A percentile compares a stretch with the other conserved stretches of the same genome.
Evolutionary conservation across 2,888 invertebrate species (phyloP).

Genomic region (Dynastes maya): DNA sequence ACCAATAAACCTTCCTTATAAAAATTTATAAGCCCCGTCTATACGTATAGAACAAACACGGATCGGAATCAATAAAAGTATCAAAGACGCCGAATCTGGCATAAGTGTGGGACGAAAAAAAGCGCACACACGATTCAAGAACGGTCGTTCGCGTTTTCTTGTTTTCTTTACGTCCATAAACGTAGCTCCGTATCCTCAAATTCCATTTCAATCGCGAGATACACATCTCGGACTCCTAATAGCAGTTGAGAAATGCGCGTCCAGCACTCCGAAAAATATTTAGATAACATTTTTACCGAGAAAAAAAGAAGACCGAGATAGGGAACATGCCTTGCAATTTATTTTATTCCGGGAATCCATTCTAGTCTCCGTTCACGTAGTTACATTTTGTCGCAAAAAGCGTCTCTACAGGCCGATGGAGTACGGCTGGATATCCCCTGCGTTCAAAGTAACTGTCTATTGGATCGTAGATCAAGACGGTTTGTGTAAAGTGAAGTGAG

Average conservation of each 20-base stretch:
- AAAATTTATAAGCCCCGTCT: conserved; percentile 33
- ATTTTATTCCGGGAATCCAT: conserved; percentile 70
- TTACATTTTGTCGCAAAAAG: conserved; percentile 55
- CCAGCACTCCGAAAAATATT: conserved; percentile 47
- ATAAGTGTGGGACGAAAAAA: conserved; percentile 16
- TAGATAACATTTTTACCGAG: conserved; percentile 49
- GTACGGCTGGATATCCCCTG: conserved; percentile 40
- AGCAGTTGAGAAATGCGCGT: conserved; percentile 43
- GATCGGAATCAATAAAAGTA: conserved; percentile 32
- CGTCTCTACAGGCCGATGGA: conserved; percentile 41
- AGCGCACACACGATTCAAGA: conserved; percentile 34
- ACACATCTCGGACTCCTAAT: conserved; percentile 45
- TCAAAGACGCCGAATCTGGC: conserved; percentile 34
- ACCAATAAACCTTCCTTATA: conserved; percentile 37
- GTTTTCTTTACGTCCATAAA: conserved; percentile 43
- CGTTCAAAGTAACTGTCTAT: conserved; percentile 54
- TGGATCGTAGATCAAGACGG: conserved; percentile 66
- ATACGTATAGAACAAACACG: conserved; percentile 24
- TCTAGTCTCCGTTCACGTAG: conserved; percentile 68
- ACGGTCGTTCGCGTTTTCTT: conserved; percentile 23
- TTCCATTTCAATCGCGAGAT: conserved; percentile 47
- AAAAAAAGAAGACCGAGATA: conserved; percentile 55
- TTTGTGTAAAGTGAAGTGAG: conserved; percentile 55
- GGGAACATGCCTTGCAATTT: conserved; percentile 66
- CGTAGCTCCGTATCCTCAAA: conserved; percentile 36